A percentile compares a stretch with the other conserved stretches of the same genome.
These are phyloP conservation scores for Kryptolebias marmoratus DNA, from an alignment of 2,113 vertebrate genomes.

Conservation along the genomic window DNA sequence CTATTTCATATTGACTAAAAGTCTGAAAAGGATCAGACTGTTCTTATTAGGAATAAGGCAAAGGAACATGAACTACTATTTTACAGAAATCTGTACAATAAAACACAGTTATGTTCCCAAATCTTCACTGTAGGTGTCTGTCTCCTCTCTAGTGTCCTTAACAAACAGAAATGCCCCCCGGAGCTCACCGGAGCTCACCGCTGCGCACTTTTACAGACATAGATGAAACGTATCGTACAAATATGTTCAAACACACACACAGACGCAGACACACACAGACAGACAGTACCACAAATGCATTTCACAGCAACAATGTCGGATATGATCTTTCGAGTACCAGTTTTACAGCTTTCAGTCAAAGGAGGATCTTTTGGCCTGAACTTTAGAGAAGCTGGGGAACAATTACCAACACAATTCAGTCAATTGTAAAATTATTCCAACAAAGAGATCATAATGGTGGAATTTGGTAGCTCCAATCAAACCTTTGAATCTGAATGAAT, in stretches of 20 bases:
- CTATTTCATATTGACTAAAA: constrained; percentile 36
- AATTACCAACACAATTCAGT: constrained; percentile 67
- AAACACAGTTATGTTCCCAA: constrained; percentile 59
- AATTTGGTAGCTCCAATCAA: constrained; percentile 71
- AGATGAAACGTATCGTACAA: constrained; percentile 28
- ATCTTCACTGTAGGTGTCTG: constrained; percentile 28
- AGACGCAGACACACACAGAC: constrained; percentile 27
- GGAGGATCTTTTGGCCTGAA: constrained; percentile 38
- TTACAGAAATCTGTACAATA: constrained; percentile 75
- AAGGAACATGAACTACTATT: constrained; percentile 71
- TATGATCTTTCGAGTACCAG: constrained; percentile 34
- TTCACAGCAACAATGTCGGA: constrained; percentile 67
- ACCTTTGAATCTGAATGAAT: constrained; percentile 67
- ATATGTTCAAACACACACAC: constrained; percentile 12
- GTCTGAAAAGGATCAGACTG: constrained; percentile 39
- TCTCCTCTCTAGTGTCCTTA: constrained; percentile 34
- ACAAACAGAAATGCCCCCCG: constrained; percentile 47
- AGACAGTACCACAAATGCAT: constrained; percentile 56
- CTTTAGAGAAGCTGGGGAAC: constrained; percentile 48
- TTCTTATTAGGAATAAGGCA: constrained; percentile 57
- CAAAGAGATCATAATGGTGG: constrained; percentile 73
- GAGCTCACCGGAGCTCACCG: constrained; percentile 11
- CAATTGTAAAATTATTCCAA: constrained; percentile 62
- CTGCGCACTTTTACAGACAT: constrained; percentile 29
- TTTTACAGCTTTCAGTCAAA: constrained; percentile 39